A percentile compares a stretch with the other conserved stretches of the same genome.
phyloP scores from a whole-genome alignment of 2,797 vertebrate species.

The Vultur gryphus region DNA sequence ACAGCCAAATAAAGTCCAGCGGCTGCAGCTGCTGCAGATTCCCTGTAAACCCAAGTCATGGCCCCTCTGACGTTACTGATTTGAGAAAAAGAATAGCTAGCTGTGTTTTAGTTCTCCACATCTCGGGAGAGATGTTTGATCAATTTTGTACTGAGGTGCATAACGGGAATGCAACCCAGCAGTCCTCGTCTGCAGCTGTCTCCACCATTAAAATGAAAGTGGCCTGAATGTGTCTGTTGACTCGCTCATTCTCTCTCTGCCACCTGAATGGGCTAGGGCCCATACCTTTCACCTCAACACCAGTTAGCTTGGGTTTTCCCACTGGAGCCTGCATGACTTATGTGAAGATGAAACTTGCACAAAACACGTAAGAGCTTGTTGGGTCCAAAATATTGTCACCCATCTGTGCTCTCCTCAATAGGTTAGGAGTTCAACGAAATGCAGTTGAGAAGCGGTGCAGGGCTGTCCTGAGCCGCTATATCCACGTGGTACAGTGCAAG shows the following conservation, averaged over 20 bases:
- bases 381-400: not conserved
- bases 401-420: not conserved
- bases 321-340: not conserved
- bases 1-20: not conserved
- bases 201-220: not conserved
- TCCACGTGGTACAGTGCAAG: not conserved
- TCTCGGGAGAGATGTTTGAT: not conserved
- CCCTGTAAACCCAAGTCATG: not conserved
- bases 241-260: accelerated
- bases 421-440: not conserved
- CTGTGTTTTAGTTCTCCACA: not conserved
- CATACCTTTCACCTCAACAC: not conserved
- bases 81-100: not conserved
- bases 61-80: not conserved
- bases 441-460: not conserved
- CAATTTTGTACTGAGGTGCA: not conserved
- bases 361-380: not conserved
- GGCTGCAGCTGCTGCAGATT: not conserved
- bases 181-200: not conserved
- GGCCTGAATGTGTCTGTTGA: not conserved
- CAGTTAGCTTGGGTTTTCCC: not conserved
- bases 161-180: not conserved
- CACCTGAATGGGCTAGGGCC: not conserved
- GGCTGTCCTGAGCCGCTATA: not conserved
- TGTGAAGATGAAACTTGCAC: not conserved